Evolutionary conservation across 2,888 invertebrate species (phyloP).

Genomic region (Eudasyphora cyanicolor): DNA sequence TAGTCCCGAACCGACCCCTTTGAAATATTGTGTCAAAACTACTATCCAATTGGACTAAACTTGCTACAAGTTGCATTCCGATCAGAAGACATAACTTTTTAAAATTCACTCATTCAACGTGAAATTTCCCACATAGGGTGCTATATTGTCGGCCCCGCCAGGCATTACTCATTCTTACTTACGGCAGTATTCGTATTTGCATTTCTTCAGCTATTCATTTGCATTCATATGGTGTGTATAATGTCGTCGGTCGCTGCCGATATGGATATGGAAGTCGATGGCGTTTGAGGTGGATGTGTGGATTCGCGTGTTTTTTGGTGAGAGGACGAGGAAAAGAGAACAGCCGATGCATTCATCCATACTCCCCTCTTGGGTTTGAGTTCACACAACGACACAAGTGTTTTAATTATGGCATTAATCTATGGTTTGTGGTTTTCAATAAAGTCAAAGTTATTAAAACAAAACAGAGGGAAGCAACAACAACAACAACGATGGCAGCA

Average conservation of each 20-base stretch:
- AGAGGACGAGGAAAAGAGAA: neutral
- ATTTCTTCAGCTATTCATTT: neutral
- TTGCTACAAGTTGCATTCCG: too few relatives aligned
- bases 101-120: too few relatives aligned
- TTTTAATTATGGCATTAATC: slow-evolving; percentile 63
- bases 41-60: too few relatives aligned
- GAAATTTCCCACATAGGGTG: too few relatives aligned
- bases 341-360: too few relatives aligned
- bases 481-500: neutral
- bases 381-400: slow-evolving; percentile 57
- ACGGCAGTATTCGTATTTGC: neutral
- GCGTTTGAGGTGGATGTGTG: slow-evolving; percentile 1
- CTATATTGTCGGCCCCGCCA: too few relatives aligned
- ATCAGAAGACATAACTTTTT: too few relatives aligned
- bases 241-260: neutral
- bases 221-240: neutral
- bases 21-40: too few relatives aligned
- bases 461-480: neutral
- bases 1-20: too few relatives aligned
- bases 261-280: neutral
- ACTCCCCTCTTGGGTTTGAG: neutral
- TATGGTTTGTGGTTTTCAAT: slow-evolving; percentile 60
- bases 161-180: too few relatives aligned
- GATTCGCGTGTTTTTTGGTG: too few relatives aligned
- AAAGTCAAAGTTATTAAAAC: slow-evolving; percentile 57